Evolutionary conservation across 1,140 invertebrate species (phyloP).

Genomic region (Caenorhabditis inopinata): DNA sequence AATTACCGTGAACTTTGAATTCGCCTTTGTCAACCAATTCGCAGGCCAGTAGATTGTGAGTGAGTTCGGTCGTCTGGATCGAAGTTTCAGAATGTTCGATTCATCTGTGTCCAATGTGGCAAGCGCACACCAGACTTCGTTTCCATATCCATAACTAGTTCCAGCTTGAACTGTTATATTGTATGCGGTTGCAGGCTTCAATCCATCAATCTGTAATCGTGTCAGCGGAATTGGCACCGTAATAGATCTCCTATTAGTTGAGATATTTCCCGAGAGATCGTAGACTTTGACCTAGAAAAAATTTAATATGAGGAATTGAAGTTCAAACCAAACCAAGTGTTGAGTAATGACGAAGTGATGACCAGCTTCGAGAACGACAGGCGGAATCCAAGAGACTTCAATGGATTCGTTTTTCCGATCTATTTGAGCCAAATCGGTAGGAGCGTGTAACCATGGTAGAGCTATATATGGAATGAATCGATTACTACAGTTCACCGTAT

Average conservation of each 20-base stretch:
- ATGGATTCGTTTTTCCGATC: conserved; percentile 17
- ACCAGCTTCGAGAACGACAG: conserved; percentile 19
- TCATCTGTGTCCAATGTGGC: conserved; percentile 31
- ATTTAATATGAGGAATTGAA: not conserved
- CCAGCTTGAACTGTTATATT: conserved; percentile 40
- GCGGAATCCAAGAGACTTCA: conserved; percentile 36
- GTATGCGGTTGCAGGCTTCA: conserved; percentile 22
- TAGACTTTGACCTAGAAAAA: conserved; percentile 34
- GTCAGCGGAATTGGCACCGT: conserved; percentile 32
- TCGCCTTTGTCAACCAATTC: conserved; percentile 27
- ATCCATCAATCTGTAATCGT: not conserved
- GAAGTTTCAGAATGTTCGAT: conserved; percentile 8
- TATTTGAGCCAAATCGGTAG: conserved; percentile 27
- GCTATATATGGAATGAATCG: not conserved
- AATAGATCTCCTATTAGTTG: conserved; percentile 12
- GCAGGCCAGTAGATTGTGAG: conserved; percentile 11
- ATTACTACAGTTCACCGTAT: not conserved
- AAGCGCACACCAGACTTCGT: conserved; percentile 22
- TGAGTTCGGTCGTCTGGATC: conserved; percentile 19
- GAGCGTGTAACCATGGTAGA: conserved; percentile 25
- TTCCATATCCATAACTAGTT: conserved; percentile 41
- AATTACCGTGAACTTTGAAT: conserved; percentile 31
- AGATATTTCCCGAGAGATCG: not conserved
- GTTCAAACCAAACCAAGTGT: not conserved
- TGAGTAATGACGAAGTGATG: conserved; percentile 29